Evolutionary conservation across 2,888 invertebrate genomes (phyloP).

Genomic region (Strigamia transsilvanica): DNA sequence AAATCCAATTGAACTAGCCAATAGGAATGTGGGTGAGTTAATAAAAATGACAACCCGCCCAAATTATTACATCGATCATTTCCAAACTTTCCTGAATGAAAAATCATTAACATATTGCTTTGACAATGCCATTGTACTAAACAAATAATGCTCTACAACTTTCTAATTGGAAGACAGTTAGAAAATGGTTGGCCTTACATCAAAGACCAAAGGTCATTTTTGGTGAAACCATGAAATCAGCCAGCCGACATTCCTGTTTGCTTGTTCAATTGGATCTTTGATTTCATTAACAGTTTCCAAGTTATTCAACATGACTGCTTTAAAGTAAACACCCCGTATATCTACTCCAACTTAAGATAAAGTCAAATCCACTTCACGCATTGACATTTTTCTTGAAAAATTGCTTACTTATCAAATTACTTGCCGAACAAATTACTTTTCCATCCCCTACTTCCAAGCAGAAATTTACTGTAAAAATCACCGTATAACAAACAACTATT

Average conservation of each 20-base stretch:
- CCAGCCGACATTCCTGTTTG: neutral
- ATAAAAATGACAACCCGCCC: too few species aligned
- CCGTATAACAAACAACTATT: neutral
- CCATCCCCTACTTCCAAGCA: slow-evolving; percentile 56
- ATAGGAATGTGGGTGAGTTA: too few species aligned
- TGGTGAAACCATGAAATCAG: too few species aligned
- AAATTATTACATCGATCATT: too few species aligned
- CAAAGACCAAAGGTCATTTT: too few species aligned
- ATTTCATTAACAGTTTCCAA: neutral
- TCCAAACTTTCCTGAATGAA: too few species aligned
- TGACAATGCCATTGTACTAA: too few species aligned
- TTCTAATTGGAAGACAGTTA: too few species aligned
- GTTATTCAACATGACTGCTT: neutral
- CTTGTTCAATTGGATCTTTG: neutral
- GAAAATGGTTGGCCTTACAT: too few species aligned
- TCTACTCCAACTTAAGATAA: neutral
- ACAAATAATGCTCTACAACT: too few species aligned
- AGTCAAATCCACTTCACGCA: neutral
- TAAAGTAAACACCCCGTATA: neutral
- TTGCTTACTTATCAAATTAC: neutral
- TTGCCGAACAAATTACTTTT: neutral
- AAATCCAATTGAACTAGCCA: too few species aligned
- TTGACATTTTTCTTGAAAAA: neutral
- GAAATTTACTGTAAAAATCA: slow-evolving; percentile 57
- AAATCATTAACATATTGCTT: too few species aligned